Evolutionary conservation across 2,888 invertebrate species (phyloP).

Genomic region (Anthrax anthrax): DNA sequence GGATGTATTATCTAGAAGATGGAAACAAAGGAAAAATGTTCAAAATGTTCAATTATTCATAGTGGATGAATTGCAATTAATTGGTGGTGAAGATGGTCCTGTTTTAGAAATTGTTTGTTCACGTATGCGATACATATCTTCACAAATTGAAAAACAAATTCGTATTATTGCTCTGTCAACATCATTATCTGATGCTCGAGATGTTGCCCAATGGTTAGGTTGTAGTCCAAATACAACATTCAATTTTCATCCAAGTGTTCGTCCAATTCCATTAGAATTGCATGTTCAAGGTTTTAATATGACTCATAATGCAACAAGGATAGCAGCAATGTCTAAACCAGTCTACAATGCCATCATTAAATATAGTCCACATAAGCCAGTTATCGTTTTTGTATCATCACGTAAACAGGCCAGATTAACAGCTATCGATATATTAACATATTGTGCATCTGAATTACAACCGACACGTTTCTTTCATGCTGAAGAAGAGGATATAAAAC

Average conservation of each 20-base stretch:
- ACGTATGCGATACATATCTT: constrained; percentile 87
- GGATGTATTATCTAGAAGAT: constrained; percentile 94
- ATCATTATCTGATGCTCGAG: constrained; percentile 87
- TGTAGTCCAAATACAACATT: constrained; percentile 87
- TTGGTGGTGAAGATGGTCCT: constrained; percentile 83
- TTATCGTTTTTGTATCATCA: constrained; percentile 82
- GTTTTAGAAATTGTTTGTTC: constrained; percentile 88
- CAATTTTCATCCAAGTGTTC: constrained; percentile 96
- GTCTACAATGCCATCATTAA: constrained; percentile 85
- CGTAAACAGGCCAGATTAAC: constrained; percentile 84
- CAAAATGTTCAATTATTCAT: constrained; percentile 94
- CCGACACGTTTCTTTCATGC: constrained; percentile 83
- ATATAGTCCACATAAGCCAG: constrained; percentile 71
- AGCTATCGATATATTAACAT: constrained; percentile 89
- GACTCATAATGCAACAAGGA: constrained; percentile 89
- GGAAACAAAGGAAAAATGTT: constrained; percentile 98
- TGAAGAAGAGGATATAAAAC: constrained; percentile 69
- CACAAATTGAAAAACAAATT: constrained; percentile 79
- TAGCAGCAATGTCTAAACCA: constrained; percentile 96
- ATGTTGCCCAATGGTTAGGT: constrained; percentile 92
- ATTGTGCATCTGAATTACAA: constrained; percentile 78
- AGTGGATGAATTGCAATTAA: constrained; percentile 86
- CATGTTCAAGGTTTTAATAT: constrained; percentile 96
- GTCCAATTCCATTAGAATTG: constrained; percentile 87
- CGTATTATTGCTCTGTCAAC: constrained; percentile 88